A percentile compares a stretch with the other conserved stretches of the same genome.
phyloP scores from a whole-genome alignment of 2,888 invertebrate genomes.

The Hyalella azteca region DNA sequence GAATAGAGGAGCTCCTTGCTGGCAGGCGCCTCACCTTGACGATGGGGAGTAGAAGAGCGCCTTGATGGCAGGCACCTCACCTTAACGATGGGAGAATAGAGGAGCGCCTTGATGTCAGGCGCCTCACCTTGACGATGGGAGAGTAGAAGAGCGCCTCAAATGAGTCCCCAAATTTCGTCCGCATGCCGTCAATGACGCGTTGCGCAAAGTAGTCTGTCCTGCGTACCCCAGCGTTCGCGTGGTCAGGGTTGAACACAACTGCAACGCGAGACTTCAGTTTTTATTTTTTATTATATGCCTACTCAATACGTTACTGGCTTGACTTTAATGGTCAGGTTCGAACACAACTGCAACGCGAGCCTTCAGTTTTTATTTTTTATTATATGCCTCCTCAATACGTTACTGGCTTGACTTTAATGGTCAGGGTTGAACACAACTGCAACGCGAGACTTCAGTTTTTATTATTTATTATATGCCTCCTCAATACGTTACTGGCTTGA shows the following conservation, averaged over 20 bases:
- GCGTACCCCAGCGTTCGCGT: not conserved
- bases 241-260: slow-evolving; percentile 33
- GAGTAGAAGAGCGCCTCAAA: slow-evolving; percentile 15
- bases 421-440: slow-evolving; percentile 29
- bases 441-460: not conserved
- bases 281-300: too few relatives aligned
- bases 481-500: too few relatives aligned
- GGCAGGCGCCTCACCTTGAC: not conserved
- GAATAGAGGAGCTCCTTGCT: not conserved
- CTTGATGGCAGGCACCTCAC: not conserved
- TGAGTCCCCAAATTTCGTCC: slow-evolving; percentile 25
- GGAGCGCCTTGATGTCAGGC: not conserved
- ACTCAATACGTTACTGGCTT: too few relatives aligned
- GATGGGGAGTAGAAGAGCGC: not conserved
- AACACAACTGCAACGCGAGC: too few relatives aligned
- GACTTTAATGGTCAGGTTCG: too few relatives aligned
- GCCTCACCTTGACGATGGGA: not conserved
- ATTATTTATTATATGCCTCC: too few relatives aligned
- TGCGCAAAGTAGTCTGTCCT: not conserved
- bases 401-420: too few relatives aligned
- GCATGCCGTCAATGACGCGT: slow-evolving; percentile 13
- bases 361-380: too few relatives aligned
- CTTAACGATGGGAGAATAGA: not conserved
- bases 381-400: too few relatives aligned
- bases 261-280: not conserved